phyloP scores from a whole-genome alignment of 2,113 vertebrate species.

The Ginglymostoma cirratum region DNA sequence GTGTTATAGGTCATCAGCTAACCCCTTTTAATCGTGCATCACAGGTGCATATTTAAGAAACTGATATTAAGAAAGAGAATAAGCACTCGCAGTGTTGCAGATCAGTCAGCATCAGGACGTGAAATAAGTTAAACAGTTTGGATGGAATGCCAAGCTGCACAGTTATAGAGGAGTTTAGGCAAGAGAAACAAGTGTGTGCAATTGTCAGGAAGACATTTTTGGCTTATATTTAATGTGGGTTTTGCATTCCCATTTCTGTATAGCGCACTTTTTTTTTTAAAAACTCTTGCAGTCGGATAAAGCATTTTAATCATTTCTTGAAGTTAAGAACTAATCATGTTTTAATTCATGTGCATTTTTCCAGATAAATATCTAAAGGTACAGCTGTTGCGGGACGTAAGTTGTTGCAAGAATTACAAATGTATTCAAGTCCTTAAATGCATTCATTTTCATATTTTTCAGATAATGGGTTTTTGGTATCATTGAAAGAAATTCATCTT shows the following conservation, averaged over 20 bases:
- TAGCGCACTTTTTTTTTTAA: background rate
- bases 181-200: background rate
- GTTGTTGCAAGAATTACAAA: background rate
- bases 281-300: background rate
- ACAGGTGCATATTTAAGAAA: background rate
- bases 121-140: background rate
- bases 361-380: background rate
- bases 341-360: background rate
- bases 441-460: background rate
- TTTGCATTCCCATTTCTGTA: background rate
- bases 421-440: background rate
- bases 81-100: background rate
- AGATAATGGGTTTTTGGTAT: background rate
- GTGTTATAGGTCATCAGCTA: background rate
- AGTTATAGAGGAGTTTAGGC: background rate
- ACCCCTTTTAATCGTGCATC: background rate
- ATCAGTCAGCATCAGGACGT: background rate
- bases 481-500: background rate
- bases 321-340: background rate
- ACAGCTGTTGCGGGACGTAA: background rate
- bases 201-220: background rate
- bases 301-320: background rate
- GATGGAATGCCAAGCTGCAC: background rate
- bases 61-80: background rate
- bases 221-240: background rate